These are phyloP conservation scores for Leptoteleia sp. DNA, from an alignment of 1,140 invertebrate species.

Conservation along the genomic window DNA sequence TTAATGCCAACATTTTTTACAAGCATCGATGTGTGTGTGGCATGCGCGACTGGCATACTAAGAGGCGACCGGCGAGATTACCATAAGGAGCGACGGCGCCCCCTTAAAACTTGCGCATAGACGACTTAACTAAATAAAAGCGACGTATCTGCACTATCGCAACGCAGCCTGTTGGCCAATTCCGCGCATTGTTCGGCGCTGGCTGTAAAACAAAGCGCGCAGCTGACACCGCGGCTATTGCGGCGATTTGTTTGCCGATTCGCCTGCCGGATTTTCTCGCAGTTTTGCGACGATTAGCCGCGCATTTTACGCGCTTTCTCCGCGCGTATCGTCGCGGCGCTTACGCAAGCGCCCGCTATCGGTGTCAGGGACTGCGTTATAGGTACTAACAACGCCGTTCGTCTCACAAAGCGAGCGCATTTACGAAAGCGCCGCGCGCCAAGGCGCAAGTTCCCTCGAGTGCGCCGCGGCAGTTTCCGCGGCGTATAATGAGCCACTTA, in stretches of 20 bases:
- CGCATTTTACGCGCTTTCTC: conserved; percentile 65
- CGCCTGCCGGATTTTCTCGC: conserved; percentile 47
- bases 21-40: too few species aligned
- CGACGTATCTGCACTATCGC: conserved; percentile 6
- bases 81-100: background rate
- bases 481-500: conserved; percentile 59
- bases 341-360: conserved; percentile 57
- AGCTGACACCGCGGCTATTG: conserved; percentile 36
- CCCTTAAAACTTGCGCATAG: too few species aligned
- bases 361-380: conserved; percentile 66
- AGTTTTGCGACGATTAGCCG: conserved; percentile 64
- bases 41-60: background rate
- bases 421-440: conserved; percentile 58
- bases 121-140: conserved; percentile 1
- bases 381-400: background rate
- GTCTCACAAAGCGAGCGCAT: conserved; percentile 38
- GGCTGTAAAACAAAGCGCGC: conserved; percentile 47
- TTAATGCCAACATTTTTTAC: too few species aligned
- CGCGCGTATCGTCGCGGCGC: conserved; percentile 38
- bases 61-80: conserved; percentile 2
- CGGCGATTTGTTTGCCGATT: conserved; percentile 34
- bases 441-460: conserved; percentile 15
- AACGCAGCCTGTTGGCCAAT: conserved; percentile 24
- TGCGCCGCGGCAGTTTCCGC: conserved; percentile 40
- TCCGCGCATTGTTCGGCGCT: conserved; percentile 22